Conservation (phyloP, 2,113 vertebrate species). For the Hucho hucho region DNA sequence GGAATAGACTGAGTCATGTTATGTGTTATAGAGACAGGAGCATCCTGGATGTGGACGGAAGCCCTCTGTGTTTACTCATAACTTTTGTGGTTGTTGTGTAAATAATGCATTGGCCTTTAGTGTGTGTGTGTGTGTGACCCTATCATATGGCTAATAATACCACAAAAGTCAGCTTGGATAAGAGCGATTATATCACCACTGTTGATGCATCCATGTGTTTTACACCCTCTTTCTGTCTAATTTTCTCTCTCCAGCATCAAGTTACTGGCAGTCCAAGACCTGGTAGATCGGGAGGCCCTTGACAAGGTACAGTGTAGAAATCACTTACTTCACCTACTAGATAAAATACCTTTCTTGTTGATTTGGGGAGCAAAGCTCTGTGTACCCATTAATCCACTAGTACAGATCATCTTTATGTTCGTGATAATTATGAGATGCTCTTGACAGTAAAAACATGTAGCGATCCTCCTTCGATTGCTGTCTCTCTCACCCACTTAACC, state of each 20-base stretch:
- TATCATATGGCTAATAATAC: background rate
- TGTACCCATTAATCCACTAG: background rate
- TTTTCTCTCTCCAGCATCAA: conserved; percentile 82
- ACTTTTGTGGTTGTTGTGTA: background rate
- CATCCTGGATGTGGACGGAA: too few species aligned
- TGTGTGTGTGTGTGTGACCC: background rate
- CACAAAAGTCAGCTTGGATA: background rate
- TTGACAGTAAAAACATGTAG: background rate
- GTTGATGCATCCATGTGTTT: conserved; percentile 37
- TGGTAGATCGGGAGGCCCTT: conserved; percentile 86
- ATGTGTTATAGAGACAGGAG: background rate
- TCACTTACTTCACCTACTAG: background rate
- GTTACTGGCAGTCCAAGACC: conserved; percentile 93
- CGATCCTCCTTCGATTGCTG: too few species aligned
- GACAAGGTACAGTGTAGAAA: conserved; percentile 83
- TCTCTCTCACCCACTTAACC: background rate
- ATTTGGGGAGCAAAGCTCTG: background rate
- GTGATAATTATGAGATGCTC: background rate
- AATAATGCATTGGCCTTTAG: background rate
- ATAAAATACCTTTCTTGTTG: background rate
- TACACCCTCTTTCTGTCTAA: conserved; percentile 5
- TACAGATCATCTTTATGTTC: background rate
- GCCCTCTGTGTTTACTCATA: too few species aligned
- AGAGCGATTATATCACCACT: background rate
- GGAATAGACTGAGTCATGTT: background rate